phyloP scores from a whole-genome alignment of 2,113 vertebrate genomes.

The Grus americana region DNA sequence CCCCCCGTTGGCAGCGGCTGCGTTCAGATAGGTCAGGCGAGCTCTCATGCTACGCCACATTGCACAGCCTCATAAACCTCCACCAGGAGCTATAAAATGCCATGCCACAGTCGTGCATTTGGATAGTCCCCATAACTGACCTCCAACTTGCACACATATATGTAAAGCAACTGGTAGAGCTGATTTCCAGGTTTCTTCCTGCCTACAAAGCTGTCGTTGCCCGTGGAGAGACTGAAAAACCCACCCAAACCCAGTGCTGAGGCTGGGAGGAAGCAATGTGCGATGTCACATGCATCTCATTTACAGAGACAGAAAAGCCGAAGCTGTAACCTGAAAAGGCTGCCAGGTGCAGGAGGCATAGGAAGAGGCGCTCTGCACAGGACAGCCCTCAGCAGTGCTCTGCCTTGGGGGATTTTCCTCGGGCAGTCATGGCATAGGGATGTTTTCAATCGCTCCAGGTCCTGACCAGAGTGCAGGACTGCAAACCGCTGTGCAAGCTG shows the following conservation, averaged over 20 bases:
- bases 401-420: neutral
- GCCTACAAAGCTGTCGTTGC: neutral
- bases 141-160: accelerated
- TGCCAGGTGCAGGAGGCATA: accelerated
- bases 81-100: neutral
- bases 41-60: accelerated
- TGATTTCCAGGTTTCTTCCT: neutral
- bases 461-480: neutral
- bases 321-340: neutral
- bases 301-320: neutral
- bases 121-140: neutral
- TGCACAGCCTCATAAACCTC: neutral
- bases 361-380: neutral
- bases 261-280: neutral
- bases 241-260: accelerated
- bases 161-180: neutral
- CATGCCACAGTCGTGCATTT: accelerated
- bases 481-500: neutral
- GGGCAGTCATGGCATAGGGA: accelerated
- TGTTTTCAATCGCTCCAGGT: too few relatives aligned
- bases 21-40: neutral
- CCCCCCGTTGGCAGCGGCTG: neutral
- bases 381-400: neutral
- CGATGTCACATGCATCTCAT: accelerated
- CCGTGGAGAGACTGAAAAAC: neutral